Conservation (phyloP, 2,888 invertebrate species). For the Dorcus hopei region DNA sequence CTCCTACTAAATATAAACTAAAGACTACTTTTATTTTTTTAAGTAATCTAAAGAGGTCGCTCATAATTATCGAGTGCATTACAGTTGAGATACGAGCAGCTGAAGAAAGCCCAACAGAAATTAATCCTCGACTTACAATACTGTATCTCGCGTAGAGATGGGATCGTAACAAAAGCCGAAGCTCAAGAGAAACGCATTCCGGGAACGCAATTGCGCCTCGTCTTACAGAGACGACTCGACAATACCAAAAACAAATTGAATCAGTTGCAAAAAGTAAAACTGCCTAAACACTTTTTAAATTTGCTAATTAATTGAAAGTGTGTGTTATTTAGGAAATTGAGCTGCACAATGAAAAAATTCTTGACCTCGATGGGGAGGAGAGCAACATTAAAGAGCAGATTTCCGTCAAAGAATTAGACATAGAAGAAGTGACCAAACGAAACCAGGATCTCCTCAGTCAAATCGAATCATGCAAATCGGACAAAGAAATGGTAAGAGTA, state of each 20-base stretch:
- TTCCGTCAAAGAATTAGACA: neutral
- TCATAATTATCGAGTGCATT: neutral
- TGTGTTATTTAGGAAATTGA: conserved; percentile 19
- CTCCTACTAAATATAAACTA: no score
- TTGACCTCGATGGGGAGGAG: conserved; percentile 7
- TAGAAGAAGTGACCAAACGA: neutral
- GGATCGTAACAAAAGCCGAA: conserved; percentile 58
- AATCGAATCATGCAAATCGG: conserved; percentile 43
- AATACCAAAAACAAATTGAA: conserved; percentile 59
- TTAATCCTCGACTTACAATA: conserved; percentile 63
- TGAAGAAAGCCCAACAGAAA: conserved; percentile 58
- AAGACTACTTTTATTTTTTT: neutral
- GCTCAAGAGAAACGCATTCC: conserved; percentile 53
- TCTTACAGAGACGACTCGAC: conserved; percentile 57
- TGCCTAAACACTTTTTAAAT: neutral
- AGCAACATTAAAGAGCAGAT: conserved; percentile 28
- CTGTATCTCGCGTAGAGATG: conserved; percentile 62
- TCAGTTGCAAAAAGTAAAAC: conserved; percentile 51
- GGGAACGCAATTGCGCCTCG: conserved; percentile 49
- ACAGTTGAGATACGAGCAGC: conserved; percentile 50
- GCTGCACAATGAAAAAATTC: conserved; percentile 1
- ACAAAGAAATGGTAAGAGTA: conserved; percentile 42
- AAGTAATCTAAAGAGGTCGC: neutral
- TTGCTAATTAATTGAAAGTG: neutral
- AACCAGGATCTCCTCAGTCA: conserved; percentile 2